Percentiles rank a stretch among this genome's conserved stretches.
Conservation (phyloP, 2,888 invertebrate genomes). For the Deilephila elpenor region DNA sequence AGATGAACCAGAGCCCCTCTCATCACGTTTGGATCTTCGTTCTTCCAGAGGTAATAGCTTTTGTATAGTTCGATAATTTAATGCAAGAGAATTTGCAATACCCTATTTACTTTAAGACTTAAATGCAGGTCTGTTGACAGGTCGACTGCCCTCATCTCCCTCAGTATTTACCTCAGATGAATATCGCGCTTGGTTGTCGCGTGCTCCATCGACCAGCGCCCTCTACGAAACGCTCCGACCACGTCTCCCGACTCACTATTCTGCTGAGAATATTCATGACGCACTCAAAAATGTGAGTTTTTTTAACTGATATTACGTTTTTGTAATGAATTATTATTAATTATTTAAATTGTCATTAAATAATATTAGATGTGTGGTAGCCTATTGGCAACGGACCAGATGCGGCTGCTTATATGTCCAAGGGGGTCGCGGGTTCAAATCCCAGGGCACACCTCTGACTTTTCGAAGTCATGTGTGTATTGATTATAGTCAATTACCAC, state of each 20-base stretch:
- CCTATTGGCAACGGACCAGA: too few species aligned
- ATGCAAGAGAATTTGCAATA: background rate
- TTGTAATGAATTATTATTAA: background rate
- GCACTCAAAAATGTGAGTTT: constrained; percentile 91
- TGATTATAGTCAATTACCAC: too few species aligned
- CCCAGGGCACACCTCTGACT: too few species aligned
- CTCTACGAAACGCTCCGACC: constrained; percentile 96
- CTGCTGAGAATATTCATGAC: constrained; percentile 95
- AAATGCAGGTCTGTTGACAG: constrained; percentile 50
- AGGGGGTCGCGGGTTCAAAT: too few species aligned
- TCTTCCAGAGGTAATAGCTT: constrained; percentile 75
- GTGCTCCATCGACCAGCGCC: constrained; percentile 95
- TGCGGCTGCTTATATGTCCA: too few species aligned
- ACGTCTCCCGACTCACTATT: constrained; percentile 90
- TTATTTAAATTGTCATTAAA: too few species aligned
- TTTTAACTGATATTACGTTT: background rate
- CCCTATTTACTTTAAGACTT: background rate
- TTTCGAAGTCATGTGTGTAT: too few species aligned
- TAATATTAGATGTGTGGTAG: too few species aligned
- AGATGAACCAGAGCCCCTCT: constrained; percentile 79
- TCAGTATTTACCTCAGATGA: constrained; percentile 95
- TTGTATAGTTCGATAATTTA: background rate
- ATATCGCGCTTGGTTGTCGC: constrained; percentile 96
- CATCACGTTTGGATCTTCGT: constrained; percentile 79
- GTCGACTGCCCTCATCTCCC: constrained; percentile 77